Conservation (phyloP, 2,797 vertebrate genomes). For the Pantherophis alleghaniensis region DNA sequence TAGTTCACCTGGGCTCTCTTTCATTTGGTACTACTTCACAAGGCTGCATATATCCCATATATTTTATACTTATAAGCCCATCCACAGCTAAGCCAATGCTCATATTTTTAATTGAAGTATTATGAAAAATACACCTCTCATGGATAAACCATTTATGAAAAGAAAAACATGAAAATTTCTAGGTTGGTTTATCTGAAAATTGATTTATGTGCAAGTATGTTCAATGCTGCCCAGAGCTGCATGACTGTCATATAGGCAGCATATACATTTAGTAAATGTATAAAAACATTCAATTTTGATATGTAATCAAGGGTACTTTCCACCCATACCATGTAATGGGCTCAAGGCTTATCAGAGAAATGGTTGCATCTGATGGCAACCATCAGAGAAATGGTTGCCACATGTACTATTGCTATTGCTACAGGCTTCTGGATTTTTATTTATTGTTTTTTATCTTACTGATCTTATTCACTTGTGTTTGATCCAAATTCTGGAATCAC, state of each 20-base stretch:
- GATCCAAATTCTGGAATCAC: neutral
- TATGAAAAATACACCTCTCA: neutral
- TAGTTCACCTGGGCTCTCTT: neutral
- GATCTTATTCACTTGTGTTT: neutral
- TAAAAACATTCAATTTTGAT: neutral
- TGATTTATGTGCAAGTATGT: neutral
- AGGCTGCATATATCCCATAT: neutral
- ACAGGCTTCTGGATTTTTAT: neutral
- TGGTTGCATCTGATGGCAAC: too few species aligned
- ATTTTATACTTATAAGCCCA: neutral
- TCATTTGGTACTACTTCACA: neutral
- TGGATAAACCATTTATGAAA: neutral
- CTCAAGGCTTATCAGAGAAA: neutral
- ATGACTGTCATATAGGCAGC: neutral
- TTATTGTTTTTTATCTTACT: neutral
- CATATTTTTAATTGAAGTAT: neutral
- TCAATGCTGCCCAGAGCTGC: neutral
- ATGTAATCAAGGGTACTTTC: neutral
- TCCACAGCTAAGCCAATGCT: neutral
- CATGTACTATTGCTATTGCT: neutral
- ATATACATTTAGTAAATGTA: neutral
- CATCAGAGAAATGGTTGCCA: neutral
- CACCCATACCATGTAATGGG: neutral
- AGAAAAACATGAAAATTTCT: neutral
- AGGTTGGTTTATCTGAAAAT: neutral